Conservation (phyloP, 2,113 vertebrate genomes). For the Heterotis niloticus region DNA sequence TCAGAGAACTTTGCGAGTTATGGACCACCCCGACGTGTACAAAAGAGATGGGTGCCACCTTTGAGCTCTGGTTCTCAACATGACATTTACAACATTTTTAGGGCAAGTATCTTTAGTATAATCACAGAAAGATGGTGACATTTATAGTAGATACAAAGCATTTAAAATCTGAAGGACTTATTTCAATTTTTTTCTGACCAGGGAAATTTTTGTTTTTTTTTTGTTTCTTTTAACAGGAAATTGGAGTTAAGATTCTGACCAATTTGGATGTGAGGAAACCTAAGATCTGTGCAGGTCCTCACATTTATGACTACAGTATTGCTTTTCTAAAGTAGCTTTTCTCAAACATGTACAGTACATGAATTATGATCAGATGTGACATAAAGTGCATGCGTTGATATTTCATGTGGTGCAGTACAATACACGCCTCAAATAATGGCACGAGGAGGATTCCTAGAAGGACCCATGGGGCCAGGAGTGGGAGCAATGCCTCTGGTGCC, state of each 20-base stretch:
- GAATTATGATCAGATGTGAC: no score
- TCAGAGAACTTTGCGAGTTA: neutral
- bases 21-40: neutral
- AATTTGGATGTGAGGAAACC: conserved; percentile 57
- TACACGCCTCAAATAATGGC: no score
- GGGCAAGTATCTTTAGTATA: conserved; percentile 39
- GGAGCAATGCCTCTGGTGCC: no score
- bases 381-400: no score
- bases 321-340: neutral
- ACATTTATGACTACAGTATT: neutral
- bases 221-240: conserved; percentile 40
- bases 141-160: neutral
- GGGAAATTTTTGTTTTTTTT: no score
- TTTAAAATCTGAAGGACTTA: neutral
- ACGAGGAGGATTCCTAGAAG: no score
- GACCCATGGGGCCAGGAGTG: no score
- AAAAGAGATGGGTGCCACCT: neutral
- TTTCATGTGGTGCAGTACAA: no score
- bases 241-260: conserved; percentile 60
- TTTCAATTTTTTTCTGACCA: neutral
- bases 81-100: conserved; percentile 58
- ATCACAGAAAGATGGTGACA: neutral
- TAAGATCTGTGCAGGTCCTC: conserved; percentile 22
- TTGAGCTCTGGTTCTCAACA: neutral
- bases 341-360: neutral